Percentiles rank a stretch among this genome's conserved stretches.
Conservation (phyloP, 2,888 invertebrate genomes). For the Microplitis deprimator region DNA sequence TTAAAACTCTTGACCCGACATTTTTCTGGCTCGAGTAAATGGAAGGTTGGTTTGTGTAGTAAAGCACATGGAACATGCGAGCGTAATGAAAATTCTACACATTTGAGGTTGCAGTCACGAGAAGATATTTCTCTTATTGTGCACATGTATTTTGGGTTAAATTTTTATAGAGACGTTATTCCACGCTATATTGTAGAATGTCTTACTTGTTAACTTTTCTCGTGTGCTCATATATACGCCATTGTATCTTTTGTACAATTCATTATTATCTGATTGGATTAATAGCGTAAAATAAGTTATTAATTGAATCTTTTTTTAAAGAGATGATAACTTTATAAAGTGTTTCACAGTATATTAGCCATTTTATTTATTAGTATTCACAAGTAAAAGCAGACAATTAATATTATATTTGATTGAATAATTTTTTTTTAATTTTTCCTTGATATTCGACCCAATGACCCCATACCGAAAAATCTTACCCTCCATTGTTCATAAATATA, state of each 20-base stretch:
- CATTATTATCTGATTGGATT: background rate
- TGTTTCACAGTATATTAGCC: too few species aligned
- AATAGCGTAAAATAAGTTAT: background rate
- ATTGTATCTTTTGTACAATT: background rate
- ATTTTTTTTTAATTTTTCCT: too few species aligned
- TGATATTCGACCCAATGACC: too few species aligned
- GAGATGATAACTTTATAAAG: too few species aligned
- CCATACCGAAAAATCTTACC: too few species aligned
- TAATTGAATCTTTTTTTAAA: background rate
- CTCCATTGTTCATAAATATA: too few species aligned
- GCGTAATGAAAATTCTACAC: background rate
- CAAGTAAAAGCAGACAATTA: too few species aligned
- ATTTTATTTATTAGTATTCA: too few species aligned
- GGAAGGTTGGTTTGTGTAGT: background rate
- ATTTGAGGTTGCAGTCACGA: background rate
- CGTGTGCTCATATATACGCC: background rate
- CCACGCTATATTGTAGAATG: background rate
- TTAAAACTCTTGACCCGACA: conserved; percentile 27
- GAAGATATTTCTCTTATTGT: background rate
- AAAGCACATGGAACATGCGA: background rate
- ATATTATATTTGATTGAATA: too few species aligned
- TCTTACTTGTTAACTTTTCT: background rate
- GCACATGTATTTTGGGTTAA: background rate
- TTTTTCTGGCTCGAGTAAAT: conserved; percentile 8
- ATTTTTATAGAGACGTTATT: background rate